Conservation (phyloP, 2,888 invertebrate species). For the Caenorhabditis zanzibari region DNA sequence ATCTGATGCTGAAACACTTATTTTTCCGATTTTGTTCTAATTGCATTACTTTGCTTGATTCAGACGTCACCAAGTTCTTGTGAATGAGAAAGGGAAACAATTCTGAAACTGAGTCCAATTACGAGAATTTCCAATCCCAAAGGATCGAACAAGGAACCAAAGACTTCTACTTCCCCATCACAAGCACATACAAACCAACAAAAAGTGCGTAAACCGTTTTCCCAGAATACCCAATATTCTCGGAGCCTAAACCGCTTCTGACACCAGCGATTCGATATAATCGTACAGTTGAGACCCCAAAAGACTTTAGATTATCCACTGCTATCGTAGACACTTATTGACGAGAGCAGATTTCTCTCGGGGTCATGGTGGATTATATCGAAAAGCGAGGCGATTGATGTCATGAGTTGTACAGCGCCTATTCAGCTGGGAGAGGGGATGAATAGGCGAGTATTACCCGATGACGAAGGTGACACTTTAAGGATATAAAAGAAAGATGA, state of each 20-base stretch:
- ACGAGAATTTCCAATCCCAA: no score
- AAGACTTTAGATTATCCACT: conserved; percentile 14
- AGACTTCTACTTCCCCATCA: neutral
- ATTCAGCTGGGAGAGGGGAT: conserved; percentile 33
- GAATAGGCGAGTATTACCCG: conserved; percentile 25
- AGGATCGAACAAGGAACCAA: no score
- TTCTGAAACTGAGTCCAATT: no score
- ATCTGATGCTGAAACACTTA: no score
- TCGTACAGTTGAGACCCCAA: conserved; percentile 13
- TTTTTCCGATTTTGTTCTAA: no score
- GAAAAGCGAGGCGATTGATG: conserved; percentile 18
- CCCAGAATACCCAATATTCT: conserved; percentile 1
- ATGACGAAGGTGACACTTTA: conserved; percentile 27
- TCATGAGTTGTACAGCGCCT: conserved; percentile 26
- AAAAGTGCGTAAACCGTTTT: neutral
- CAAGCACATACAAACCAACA: neutral
- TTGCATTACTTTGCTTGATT: no score
- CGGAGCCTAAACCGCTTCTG: conserved; percentile 17
- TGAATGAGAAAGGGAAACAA: no score
- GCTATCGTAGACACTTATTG: conserved; percentile 1
- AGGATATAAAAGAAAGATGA: conserved; percentile 10
- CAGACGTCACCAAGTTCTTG: no score
- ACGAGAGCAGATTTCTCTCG: conserved; percentile 1
- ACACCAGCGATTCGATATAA: conserved; percentile 12
- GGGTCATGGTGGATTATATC: conserved; percentile 28